Evolutionary conservation across 23 tunicate genomes (phyloP).

Genomic region (Botrylloides violaceus): DNA sequence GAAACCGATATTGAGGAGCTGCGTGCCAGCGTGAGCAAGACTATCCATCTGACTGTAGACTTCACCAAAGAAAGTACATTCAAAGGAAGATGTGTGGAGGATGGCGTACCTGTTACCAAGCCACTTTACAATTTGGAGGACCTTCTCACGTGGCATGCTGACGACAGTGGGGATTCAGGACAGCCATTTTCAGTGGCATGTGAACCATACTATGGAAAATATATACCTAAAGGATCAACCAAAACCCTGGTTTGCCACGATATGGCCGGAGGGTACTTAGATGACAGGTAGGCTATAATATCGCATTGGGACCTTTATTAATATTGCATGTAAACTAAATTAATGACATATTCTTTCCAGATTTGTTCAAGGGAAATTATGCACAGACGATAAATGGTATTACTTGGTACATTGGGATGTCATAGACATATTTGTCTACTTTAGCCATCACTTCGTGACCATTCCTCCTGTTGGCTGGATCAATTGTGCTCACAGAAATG

Average conservation of each 20-base stretch:
- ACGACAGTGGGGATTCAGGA: conserved; percentile 50
- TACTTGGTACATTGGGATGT: conserved; percentile 49
- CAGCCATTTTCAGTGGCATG: conserved; percentile 50
- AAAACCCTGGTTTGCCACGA: conserved; percentile 73
- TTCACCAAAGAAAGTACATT: conserved; percentile 19
- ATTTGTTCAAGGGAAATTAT: conserved; percentile 51
- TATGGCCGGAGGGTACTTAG: conserved; percentile 67
- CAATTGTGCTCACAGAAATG: conserved; percentile 75
- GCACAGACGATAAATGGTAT: conserved; percentile 23
- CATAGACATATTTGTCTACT: conserved; percentile 78
- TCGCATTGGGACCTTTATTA: not conserved
- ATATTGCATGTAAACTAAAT: too few species aligned
- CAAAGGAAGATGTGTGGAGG: conserved; percentile 59
- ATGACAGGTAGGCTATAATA: conserved; percentile 47
- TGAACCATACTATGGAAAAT: conserved; percentile 43
- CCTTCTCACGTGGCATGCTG: conserved; percentile 45
- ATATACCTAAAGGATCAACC: conserved; percentile 22
- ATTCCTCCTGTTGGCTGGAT: conserved; percentile 93
- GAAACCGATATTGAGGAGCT: too few species aligned
- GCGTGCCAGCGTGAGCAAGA: not conserved
- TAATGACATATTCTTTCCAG: conserved; percentile 35
- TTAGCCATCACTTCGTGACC: conserved; percentile 83
- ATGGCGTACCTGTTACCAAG: conserved; percentile 45
- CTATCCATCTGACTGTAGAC: conserved; percentile 27
- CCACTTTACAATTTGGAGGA: conserved; percentile 63